Conservation (phyloP, 2,113 vertebrate genomes). For the Elephas maximus region DNA sequence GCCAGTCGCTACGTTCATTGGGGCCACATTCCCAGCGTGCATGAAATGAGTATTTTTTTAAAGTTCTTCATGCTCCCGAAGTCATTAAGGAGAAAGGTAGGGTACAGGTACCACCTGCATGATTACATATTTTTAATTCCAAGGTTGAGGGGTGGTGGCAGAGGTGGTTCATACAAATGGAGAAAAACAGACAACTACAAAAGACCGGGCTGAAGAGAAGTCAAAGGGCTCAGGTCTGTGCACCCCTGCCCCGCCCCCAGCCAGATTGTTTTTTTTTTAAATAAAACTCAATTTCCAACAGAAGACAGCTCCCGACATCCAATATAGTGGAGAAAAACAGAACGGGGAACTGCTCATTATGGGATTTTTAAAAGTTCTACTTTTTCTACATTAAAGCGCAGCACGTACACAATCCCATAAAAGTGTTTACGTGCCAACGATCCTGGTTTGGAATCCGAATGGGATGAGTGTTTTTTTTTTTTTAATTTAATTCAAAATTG, state of each 20-base stretch:
- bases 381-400: neutral
- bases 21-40: neutral
- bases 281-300: constrained; percentile 17
- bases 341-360: neutral
- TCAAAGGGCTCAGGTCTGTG: fast-evolving
- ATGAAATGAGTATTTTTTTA: neutral
- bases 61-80: neutral
- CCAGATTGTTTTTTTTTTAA: neutral
- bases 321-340: neutral
- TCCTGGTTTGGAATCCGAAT: neutral
- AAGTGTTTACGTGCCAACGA: neutral
- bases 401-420: fast-evolving
- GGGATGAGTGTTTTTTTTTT: neutral
- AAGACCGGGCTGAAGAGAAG: neutral
- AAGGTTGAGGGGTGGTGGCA: neutral
- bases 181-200: neutral
- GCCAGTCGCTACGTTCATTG: fast-evolving
- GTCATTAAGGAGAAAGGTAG: neutral
- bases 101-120: neutral
- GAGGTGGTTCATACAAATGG: neutral
- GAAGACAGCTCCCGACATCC: constrained; percentile 15
- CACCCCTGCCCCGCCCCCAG: neutral
- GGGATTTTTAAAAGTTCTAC: constrained; percentile 11
- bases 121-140: neutral
- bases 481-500: constrained; percentile 30